Percentiles rank a stretch among this genome's conserved stretches.
Evolutionary conservation across 2,113 vertebrate genomes (phyloP).

Genomic region (Cairina moschata): DNA sequence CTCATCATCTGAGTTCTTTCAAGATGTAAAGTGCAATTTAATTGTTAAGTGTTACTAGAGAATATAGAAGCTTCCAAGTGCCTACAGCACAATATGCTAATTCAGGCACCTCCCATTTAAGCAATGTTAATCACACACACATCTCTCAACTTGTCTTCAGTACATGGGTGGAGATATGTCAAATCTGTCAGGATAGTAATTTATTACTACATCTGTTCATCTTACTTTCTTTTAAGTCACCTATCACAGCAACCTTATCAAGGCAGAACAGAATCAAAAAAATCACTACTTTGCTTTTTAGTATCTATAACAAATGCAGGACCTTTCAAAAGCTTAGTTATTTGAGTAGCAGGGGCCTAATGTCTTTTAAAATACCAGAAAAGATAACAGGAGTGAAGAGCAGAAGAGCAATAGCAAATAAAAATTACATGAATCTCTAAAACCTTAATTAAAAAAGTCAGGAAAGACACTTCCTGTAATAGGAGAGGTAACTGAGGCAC

Average conservation of each 20-base stretch:
- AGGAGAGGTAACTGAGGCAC: background rate
- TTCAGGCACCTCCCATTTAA: slow-evolving; percentile 26
- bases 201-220: slow-evolving; percentile 31
- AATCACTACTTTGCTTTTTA: background rate
- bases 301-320: background rate
- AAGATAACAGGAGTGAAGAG: background rate
- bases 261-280: slow-evolving; percentile 10
- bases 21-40: background rate
- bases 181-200: slow-evolving; percentile 12
- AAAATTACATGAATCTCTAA: background rate
- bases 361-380: background rate
- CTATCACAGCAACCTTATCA: slow-evolving; percentile 13
- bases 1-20: background rate
- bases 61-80: background rate
- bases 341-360: background rate
- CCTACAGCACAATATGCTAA: slow-evolving; percentile 38
- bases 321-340: background rate
- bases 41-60: slow-evolving; percentile 31
- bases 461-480: background rate
- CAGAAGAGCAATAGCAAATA: background rate
- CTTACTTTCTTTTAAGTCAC: slow-evolving; percentile 28
- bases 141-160: slow-evolving; percentile 26
- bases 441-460: background rate
- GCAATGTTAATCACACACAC: slow-evolving; percentile 20
- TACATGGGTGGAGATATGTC: slow-evolving; percentile 23